A percentile compares a stretch with the other conserved stretches of the same genome.
These are phyloP conservation scores for Paralichthys olivaceus DNA, from an alignment of 2,113 vertebrate species.

Conservation along the genomic window DNA sequence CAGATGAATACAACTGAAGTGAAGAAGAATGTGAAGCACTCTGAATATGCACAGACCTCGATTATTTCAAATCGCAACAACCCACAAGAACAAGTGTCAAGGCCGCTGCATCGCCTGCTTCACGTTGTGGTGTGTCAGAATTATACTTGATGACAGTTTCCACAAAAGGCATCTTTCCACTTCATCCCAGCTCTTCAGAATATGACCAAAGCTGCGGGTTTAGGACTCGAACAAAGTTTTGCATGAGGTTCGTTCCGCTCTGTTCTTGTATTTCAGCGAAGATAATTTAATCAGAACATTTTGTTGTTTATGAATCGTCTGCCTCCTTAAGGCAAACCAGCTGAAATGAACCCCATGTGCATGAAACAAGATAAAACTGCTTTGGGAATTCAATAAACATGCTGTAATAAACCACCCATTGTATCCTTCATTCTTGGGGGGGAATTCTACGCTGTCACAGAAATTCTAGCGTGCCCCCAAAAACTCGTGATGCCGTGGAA, in stretches of 20 bases:
- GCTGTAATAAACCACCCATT: conserved; percentile 42
- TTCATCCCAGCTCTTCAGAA: background rate
- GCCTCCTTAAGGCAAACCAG: conserved; percentile 4
- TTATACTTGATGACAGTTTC: background rate
- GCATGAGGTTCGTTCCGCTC: conserved; percentile 1
- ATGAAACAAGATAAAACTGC: conserved; percentile 36
- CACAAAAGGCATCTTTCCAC: background rate
- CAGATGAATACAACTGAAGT: background rate
- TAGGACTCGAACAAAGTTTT: background rate
- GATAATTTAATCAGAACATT: conserved; percentile 22
- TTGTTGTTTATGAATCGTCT: conserved; percentile 33
- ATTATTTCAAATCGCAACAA: background rate
- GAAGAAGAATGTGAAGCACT: background rate
- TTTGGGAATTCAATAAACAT: conserved; percentile 40
- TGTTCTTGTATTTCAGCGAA: conserved; percentile 17
- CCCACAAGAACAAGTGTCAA: background rate
- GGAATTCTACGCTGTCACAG: conserved; percentile 1
- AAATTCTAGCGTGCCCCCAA: conserved; percentile 4
- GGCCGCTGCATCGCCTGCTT: background rate
- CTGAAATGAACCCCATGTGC: conserved; percentile 26
- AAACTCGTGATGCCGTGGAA: conserved; percentile 25
- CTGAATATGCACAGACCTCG: background rate
- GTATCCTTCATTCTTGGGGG: conserved; percentile 9
- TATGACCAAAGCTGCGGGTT: background rate
- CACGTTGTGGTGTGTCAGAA: background rate